Evolutionary conservation across 2,113 vertebrate species (phyloP).

Genomic region (Nematolebias whitei): DNA sequence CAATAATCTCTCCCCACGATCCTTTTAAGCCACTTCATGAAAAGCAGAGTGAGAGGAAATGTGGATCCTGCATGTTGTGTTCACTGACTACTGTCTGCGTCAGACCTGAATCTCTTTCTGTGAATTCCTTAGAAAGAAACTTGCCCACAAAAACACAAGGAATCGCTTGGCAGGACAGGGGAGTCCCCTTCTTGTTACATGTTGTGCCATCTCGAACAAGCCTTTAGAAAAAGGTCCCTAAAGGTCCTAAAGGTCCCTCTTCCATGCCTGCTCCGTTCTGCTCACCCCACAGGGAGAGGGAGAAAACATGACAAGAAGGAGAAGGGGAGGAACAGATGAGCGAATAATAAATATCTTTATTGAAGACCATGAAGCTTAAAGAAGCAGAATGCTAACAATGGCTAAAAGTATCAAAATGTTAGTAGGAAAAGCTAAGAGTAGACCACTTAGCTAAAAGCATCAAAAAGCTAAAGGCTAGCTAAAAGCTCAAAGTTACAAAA

Average conservation of each 20-base stretch:
- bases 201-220: slow-evolving; percentile 49
- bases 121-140: slow-evolving; percentile 34
- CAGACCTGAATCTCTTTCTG: slow-evolving; percentile 5
- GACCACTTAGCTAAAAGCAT: no score
- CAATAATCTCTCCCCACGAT: slow-evolving; percentile 32
- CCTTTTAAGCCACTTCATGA: slow-evolving; percentile 39
- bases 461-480: no score
- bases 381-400: no score
- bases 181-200: slow-evolving; percentile 36
- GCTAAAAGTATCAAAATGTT: no score
- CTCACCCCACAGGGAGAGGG: slow-evolving; percentile 14
- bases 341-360: slow-evolving; percentile 7
- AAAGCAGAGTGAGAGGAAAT: neutral
- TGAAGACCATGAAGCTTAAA: no score
- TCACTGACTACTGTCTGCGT: slow-evolving; percentile 18
- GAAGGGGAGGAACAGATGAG: slow-evolving; percentile 9
- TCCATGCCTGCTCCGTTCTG: slow-evolving; percentile 33
- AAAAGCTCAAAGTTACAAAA: no score
- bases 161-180: slow-evolving; percentile 44
- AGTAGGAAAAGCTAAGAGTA: no score
- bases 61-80: slow-evolving; percentile 1
- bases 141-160: slow-evolving; percentile 45
- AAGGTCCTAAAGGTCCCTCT: no score
- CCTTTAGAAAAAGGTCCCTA: slow-evolving; percentile 48
- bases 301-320: neutral